Evolutionary conservation across 2,113 vertebrate genomes (phyloP).

Genomic region (Neopipo cinnamomea): DNA sequence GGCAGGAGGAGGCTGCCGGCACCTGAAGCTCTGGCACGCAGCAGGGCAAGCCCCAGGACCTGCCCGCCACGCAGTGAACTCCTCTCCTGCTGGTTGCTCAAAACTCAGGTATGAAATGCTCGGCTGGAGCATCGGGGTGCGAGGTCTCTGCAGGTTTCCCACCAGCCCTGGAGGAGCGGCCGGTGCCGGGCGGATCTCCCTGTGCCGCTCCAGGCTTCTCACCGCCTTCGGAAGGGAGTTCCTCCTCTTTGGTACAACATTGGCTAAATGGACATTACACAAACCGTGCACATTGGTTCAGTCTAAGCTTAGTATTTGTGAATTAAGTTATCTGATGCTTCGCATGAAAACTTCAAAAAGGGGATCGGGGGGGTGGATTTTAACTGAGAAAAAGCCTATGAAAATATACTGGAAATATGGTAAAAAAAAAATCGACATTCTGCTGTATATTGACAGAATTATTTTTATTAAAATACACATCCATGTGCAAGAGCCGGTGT

Average conservation of each 20-base stretch:
- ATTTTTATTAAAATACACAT: slow-evolving; percentile 99
- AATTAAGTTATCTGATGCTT: slow-evolving; percentile 88
- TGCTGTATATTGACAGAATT: slow-evolving; percentile 99
- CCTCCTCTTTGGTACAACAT: slow-evolving; percentile 46
- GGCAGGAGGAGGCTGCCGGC: neutral
- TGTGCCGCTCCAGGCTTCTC: slow-evolving; percentile 10
- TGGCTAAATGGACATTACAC: slow-evolving; percentile 64
- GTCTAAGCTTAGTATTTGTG: slow-evolving; percentile 88
- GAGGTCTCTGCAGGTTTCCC: slow-evolving; percentile 37
- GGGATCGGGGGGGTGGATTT: slow-evolving; percentile 70
- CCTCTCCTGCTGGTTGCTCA: slow-evolving; percentile 67
- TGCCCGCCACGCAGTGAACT: neutral
- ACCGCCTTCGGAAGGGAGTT: neutral
- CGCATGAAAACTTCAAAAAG: slow-evolving; percentile 85
- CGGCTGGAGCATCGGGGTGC: slow-evolving; percentile 56
- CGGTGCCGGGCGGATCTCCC: neutral
- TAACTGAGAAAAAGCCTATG: slow-evolving; percentile 80
- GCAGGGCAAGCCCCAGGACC: neutral
- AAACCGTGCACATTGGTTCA: slow-evolving; percentile 83
- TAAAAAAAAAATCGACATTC: slow-evolving; percentile 80
- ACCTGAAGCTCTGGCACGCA: neutral
- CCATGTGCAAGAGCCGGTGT: slow-evolving; percentile 79
- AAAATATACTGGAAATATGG: slow-evolving; percentile 91
- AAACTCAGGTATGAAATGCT: slow-evolving; percentile 81
- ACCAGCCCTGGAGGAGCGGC: neutral